Conservation (phyloP, 2,797 vertebrate genomes). For the Chaetophractus vellerosus region DNA sequence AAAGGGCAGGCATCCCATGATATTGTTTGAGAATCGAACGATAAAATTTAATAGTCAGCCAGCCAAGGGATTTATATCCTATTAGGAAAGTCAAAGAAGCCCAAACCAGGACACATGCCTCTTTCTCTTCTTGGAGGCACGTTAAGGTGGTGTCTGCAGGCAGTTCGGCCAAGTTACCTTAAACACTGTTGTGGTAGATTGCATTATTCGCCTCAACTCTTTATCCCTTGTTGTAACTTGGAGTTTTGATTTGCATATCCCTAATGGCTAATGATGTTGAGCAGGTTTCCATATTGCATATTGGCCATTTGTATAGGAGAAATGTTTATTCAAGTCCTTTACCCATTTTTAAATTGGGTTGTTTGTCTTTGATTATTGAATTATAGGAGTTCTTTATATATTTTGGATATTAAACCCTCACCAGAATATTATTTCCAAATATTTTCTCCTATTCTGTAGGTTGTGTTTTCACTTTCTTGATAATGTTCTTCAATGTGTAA, state of each 20-base stretch:
- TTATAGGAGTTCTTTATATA: too few relatives aligned
- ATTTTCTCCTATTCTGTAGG: too few relatives aligned
- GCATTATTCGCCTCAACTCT: background rate
- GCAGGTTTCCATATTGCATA: too few relatives aligned
- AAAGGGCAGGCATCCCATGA: background rate
- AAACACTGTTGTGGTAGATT: background rate
- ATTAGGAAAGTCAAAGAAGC: background rate
- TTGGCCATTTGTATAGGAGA: too few relatives aligned
- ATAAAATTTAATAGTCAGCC: background rate
- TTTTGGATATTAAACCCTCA: too few relatives aligned
- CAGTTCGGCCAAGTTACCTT: background rate
- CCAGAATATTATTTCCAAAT: too few relatives aligned
- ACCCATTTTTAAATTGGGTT: too few relatives aligned
- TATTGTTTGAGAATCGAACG: background rate
- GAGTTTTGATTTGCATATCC: background rate
- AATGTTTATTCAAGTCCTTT: too few relatives aligned
- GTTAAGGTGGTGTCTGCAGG: background rate
- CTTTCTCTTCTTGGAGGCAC: background rate
- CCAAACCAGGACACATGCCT: background rate
- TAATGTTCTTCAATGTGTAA: too few relatives aligned
- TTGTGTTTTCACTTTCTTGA: too few relatives aligned
- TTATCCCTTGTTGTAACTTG: background rate
- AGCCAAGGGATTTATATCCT: background rate
- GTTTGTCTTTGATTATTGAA: too few relatives aligned
- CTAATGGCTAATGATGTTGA: too few relatives aligned